Evolutionary conservation across 2,888 invertebrate species (phyloP), one percentile per base, ranked within the genome.

Genomic region (Cryptus viduatorius): DNA sequence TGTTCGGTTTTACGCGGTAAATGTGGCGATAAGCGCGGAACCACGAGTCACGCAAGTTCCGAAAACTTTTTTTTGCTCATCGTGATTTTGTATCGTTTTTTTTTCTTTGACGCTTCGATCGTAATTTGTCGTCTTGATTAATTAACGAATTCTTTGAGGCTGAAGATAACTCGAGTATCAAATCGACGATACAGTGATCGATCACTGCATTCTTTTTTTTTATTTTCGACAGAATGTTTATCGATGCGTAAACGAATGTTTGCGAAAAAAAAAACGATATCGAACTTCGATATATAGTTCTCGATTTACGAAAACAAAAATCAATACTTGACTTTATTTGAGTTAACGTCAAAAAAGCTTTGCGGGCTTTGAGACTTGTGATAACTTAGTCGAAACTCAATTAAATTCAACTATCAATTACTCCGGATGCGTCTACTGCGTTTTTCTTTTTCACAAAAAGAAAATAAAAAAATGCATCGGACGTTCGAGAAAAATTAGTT

Each of bases 301-400:
- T 56, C 16, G 42, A 37, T 14, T 56, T 1, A 14, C 12, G 10
- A 37, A 72, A 72, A 12, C 19, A 24, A 42, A 56, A 72, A 72
- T 53, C 19, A 12, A 72, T 53, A 12, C 19, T 48, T 68, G 48
- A 68, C 56, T 59, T 72, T 72, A 56, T 12, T 72, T 56, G 71
- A 7, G 56, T 72, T 59, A 12, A 42, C 42, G 71, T 72, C 37
- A 42, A 42, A 42, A 56, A 72, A 72, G 59, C 31, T 10, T 29
- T 29, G 59, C 59, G 29, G n/a, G 24, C 37, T 31, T 31, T 29
- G 59, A 31, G 46, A 46, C 59, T 61, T 73, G 73, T 73, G 73
- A 73, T 73, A 73, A 73, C 24, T 56, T 73, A 73, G 73, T 59
- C 73, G 46, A 61, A n/a, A n/a, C 73, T 46, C 61, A 46, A 61